Evolutionary conservation across 2,797 vertebrate species (phyloP).

Genomic region (Acipenser ruthenus): DNA sequence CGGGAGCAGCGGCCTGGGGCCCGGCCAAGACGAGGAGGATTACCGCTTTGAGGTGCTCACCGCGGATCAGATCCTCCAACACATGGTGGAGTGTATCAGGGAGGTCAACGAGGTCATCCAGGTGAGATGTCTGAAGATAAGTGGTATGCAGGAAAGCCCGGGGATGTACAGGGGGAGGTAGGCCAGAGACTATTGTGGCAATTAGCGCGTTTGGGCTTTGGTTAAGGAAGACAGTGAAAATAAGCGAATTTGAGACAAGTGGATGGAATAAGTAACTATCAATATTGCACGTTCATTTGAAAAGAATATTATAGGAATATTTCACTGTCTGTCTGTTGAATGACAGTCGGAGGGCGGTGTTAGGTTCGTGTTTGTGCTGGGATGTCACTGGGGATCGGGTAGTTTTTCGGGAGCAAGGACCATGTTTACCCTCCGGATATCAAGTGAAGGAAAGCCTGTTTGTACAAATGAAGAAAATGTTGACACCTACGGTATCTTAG

Average conservation of each 20-base stretch:
- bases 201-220: too few relatives aligned
- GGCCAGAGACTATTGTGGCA: conserved; percentile 23
- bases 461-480: neutral
- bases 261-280: too few relatives aligned
- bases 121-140: conserved; percentile 64
- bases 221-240: too few relatives aligned
- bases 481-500: conserved; percentile 5
- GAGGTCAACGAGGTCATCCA: conserved; percentile 99
- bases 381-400: neutral
- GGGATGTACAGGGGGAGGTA: conserved; percentile 38
- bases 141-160: conserved; percentile 45
- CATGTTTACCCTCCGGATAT: neutral
- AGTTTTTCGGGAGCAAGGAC: conserved; percentile 21
- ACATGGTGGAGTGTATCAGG: conserved; percentile 98
- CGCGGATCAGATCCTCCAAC: conserved; percentile 95
- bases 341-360: too few relatives aligned
- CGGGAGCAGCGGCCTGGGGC: conserved; percentile 75
- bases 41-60: conserved; percentile 97
- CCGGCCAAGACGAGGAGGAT: conserved; percentile 90
- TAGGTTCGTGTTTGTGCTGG: neutral
- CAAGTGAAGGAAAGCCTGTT: neutral
- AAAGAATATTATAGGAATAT: too few relatives aligned
- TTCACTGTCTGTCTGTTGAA: too few relatives aligned
- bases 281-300: too few relatives aligned
- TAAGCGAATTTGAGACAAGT: too few relatives aligned